phyloP scores from a whole-genome alignment of 1,140 invertebrate genomes.

The Aphelinus atriplicis region DNA sequence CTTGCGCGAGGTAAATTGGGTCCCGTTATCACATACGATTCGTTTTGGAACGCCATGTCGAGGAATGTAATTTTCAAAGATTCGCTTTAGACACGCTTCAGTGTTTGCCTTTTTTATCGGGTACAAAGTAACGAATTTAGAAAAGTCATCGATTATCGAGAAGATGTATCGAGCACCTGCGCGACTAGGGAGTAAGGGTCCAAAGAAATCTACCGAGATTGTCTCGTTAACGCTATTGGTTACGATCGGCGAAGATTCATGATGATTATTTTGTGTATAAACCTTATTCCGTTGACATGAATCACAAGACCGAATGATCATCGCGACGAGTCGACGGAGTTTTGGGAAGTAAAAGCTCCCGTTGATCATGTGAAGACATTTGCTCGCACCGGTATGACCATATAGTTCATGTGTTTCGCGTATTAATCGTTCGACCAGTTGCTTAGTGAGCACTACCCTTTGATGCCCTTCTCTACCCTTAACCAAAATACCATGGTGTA shows the following conservation, averaged over 20 bases:
- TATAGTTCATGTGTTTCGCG: not conserved
- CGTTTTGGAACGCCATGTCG: too few relatives aligned
- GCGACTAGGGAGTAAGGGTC: not conserved
- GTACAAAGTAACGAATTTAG: slow-evolving; percentile 50
- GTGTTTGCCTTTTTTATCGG: slow-evolving; percentile 40
- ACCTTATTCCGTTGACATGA: not conserved
- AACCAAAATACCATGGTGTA: not conserved
- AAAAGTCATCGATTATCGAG: slow-evolving; percentile 29
- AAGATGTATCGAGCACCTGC: not conserved
- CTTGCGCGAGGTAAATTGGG: too few relatives aligned
- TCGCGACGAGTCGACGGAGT: too few relatives aligned
- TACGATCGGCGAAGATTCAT: not conserved
- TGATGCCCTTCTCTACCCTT: not conserved
- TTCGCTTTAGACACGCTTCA: not conserved
- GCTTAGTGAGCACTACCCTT: not conserved
- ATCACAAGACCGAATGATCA: not conserved
- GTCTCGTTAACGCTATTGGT: not conserved
- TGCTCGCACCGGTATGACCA: not conserved
- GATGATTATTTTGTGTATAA: not conserved
- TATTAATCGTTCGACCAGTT: not conserved
- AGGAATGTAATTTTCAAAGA: slow-evolving; percentile 15
- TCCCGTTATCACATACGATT: too few relatives aligned
- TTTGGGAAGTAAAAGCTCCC: not conserved
- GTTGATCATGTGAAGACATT: not conserved
- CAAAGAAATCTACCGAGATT: not conserved